Evolutionary conservation across 2,888 invertebrate species (phyloP), one percentile per base, ranked within the genome.

Genomic region (Autographa gamma): DNA sequence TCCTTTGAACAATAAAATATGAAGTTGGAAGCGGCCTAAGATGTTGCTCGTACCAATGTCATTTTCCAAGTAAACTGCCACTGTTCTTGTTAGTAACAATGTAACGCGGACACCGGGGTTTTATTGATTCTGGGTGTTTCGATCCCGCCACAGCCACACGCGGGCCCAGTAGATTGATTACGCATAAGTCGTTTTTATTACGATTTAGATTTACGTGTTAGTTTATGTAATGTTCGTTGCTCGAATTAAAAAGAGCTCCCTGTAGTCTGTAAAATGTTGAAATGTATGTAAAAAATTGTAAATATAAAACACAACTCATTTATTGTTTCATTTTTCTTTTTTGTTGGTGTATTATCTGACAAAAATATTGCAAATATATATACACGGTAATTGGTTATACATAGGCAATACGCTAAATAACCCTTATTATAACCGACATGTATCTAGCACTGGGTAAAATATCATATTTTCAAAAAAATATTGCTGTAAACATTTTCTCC

Each of bases 181-280:
- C 89, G 91, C 91, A 76, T 90, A 90, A 88, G 92, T 92, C 92
- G 93, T 93, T 95, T 94, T 95, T 95, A 95, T 95, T 94, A 93
- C 94, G 90, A 92, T 92, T 93, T 94, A 95, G 95, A 95, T 95
- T 93, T 92, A 95, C 91, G 94, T 95, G 95, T 95, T 95, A 95
- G 95, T 94, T 93, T 92, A 95, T 94, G 94, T 95, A 95, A 95
- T 95, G 95, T 95, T 95, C 95, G 95, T 95, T 93, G 95, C 95
- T 95, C 95, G 95, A 95, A 95, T 95, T 93, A 95, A 95, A 95
- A 95, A 93, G 95, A 95, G 95, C 95, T 95, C 94, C 92, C 91
- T 91, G 95, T 95, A 95, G 95, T 91, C 92, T 94, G 95, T 95
- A 95, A 93, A 92, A 94, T 94, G 95, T 95, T 95, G 93, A 95